A percentile compares a stretch with the other conserved stretches of the same genome.
Evolutionary conservation across 1,140 invertebrate species (phyloP).

Genomic region (Metaphire vulgaris): DNA sequence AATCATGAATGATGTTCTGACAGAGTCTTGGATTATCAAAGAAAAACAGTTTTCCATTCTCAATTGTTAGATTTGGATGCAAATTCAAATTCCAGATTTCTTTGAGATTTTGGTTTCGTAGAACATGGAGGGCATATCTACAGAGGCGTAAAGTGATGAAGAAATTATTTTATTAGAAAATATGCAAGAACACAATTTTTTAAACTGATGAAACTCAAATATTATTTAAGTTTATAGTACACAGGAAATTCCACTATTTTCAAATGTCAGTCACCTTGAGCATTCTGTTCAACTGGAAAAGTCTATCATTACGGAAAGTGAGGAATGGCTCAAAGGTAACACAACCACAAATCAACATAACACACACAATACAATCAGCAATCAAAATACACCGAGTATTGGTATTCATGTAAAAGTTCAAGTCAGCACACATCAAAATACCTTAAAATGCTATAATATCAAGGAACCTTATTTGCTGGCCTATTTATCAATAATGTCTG

Average conservation of each 20-base stretch:
- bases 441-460: not conserved
- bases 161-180: not conserved
- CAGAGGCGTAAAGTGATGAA: conserved; percentile 22
- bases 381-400: no score
- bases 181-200: no score
- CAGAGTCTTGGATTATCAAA: conserved; percentile 94
- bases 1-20: conserved; percentile 64
- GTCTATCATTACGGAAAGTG: not conserved
- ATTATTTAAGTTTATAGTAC: not conserved
- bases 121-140: conserved; percentile 66
- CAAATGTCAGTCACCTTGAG: not conserved
- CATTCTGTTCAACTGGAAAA: not conserved
- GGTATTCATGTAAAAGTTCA: no score
- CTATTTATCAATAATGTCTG: not conserved
- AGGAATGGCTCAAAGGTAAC: not conserved
- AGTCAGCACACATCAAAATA: not conserved
- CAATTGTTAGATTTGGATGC: conserved; percentile 47
- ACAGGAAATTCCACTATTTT: not conserved
- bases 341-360: no score
- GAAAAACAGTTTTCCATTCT: conserved; percentile 67
- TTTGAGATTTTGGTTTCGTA: conserved; percentile 87
- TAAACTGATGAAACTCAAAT: no score
- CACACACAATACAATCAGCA: no score
- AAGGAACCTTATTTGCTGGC: not conserved
- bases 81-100: conserved; percentile 72